These are phyloP conservation scores for Sebastolobus altivelis DNA, from an alignment of 2,797 vertebrate genomes.

Conservation along the genomic window DNA sequence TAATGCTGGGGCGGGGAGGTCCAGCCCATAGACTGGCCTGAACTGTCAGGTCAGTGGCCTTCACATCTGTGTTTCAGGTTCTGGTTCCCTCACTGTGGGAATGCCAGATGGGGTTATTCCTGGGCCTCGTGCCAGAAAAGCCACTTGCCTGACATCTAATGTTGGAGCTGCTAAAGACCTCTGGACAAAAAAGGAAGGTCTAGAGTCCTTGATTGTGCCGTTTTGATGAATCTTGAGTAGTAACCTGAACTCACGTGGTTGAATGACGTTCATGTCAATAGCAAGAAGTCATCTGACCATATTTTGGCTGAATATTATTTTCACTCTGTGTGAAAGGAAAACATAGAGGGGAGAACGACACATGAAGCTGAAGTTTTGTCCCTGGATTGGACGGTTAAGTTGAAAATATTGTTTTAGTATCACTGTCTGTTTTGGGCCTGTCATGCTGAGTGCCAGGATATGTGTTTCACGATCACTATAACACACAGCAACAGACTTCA, in stretches of 20 bases:
- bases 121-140: constrained; percentile 51
- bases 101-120: constrained; percentile 55
- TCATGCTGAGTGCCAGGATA: background rate
- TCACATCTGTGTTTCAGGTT: constrained; percentile 48
- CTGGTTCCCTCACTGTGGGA: constrained; percentile 50
- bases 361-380: constrained; percentile 33
- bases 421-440: constrained; percentile 7
- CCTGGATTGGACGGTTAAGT: constrained; percentile 25
- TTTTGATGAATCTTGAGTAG: constrained; percentile 37
- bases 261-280: constrained; percentile 26
- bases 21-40: constrained; percentile 22
- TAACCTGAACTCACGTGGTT: constrained; percentile 4
- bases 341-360: constrained; percentile 6
- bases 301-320: constrained; percentile 31
- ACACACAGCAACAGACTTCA: background rate
- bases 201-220: constrained; percentile 24
- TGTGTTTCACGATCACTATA: background rate
- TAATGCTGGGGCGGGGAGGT: constrained; percentile 53
- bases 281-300: constrained; percentile 16
- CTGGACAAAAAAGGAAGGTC: constrained; percentile 25
- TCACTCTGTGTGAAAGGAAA: constrained; percentile 24
- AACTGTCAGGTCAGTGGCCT: constrained; percentile 49
- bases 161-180: constrained; percentile 34
- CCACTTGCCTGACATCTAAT: background rate
- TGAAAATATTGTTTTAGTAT: constrained; percentile 68